phyloP scores from a whole-genome alignment of 2,888 invertebrate species.

The Sesia apiformis region DNA sequence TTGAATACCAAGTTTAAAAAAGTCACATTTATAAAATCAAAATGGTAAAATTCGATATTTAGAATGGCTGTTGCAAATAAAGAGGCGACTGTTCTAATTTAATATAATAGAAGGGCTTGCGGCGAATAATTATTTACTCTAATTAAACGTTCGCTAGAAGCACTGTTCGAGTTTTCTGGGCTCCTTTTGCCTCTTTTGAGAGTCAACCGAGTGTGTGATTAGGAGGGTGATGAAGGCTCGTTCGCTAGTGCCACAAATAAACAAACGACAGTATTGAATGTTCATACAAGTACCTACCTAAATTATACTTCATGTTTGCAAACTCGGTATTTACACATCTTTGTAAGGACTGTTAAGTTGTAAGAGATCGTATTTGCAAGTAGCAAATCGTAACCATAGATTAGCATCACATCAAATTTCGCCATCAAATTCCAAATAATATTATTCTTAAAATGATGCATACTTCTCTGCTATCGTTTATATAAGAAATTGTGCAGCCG shows the following conservation, averaged over 20 bases:
- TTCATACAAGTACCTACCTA: background rate
- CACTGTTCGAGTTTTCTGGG: slow-evolving; percentile 1
- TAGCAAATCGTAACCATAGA: too few species aligned
- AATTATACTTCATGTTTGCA: background rate
- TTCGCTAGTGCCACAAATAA: slow-evolving; percentile 10
- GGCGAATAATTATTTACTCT: slow-evolving; percentile 5
- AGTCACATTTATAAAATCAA: too few species aligned
- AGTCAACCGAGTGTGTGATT: slow-evolving; percentile 56
- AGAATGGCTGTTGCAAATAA: slow-evolving; percentile 11
- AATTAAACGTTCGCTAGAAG: slow-evolving; percentile 14
- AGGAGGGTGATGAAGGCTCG: slow-evolving; percentile 35
- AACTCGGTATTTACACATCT: slow-evolving; percentile 2
- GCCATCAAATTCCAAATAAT: too few species aligned
- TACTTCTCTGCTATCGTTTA: too few species aligned
- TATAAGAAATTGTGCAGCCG: too few species aligned
- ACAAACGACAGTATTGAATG: background rate
- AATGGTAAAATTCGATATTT: too few species aligned
- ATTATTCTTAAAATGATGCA: too few species aligned
- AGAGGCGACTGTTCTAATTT: slow-evolving; percentile 19
- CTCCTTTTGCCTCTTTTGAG: slow-evolving; percentile 37
- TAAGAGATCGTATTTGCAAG: too few species aligned
- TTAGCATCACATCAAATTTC: too few species aligned
- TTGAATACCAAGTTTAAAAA: too few species aligned
- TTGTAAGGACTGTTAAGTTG: too few species aligned
- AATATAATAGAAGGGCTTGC: slow-evolving; percentile 18